Evolutionary conservation across 2,797 vertebrate genomes (phyloP), one percentile per base, ranked within the genome.

Genomic region (Pseudotriccus pelzelni): DNA sequence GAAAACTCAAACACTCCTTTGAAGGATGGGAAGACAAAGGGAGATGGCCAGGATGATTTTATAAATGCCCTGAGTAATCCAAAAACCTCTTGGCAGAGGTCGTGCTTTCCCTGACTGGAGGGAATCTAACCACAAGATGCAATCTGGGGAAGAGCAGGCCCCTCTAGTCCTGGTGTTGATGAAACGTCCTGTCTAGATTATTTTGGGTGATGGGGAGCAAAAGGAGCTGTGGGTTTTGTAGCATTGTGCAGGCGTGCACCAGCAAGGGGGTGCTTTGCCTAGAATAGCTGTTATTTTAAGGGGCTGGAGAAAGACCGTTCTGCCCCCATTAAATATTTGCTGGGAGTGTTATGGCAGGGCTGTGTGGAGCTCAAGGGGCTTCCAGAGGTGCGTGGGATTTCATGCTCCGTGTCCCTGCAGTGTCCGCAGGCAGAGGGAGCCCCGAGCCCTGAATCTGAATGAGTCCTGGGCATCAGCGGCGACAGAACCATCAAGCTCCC

Each of bases 371-470:
- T 72, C 8, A 3, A 10, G 66, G 50, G 32, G 32, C 28, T 87
- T 44, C 69, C 82, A 90, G 44, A 2, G 3, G 39, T 2, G 52
- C 0, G 0, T 55, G 50, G 55, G 59, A 41, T 67, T 44, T 70
- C 0, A 1, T 44, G 77, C 20, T 72, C 49, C 0, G 0, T 37
- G 3, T 28, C 32, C 58, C 39, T 63, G 55, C 34, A 19, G 25
- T 23, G 37, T 47, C n/a, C 49, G 72, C 17, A 4, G 39, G 56
- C 7, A 1, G 0, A 3, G 19, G 32, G 21, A 76, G 12, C 43
- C 58, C 41, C 0, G 0, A 52, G 58, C 63, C 47, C 60, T 39
- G 73, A 55, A 46, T 77, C 50, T 28, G 46, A 34, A 60, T 3
- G 34, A 90, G 16, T 46, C 82, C n/a, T 52, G 34, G 23, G 77